Percentiles rank a stretch among this genome's conserved stretches.
Evolutionary conservation across 2,888 invertebrate species (phyloP).

Genomic region (Suillia variegata): DNA sequence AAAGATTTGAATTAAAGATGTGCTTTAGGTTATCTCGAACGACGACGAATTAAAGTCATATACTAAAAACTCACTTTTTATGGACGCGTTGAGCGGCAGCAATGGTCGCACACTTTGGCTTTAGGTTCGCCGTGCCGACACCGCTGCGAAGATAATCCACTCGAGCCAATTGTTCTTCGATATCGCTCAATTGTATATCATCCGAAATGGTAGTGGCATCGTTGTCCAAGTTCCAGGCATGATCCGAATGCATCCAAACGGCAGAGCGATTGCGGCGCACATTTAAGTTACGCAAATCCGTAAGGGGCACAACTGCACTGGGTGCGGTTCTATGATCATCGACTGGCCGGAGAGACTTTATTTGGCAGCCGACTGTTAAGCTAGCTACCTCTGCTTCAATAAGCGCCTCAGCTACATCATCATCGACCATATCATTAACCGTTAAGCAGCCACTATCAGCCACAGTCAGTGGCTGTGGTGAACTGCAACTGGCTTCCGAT

Average conservation of each 20-base stretch:
- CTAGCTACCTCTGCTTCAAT: conserved; percentile 25
- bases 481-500: conserved; percentile 41
- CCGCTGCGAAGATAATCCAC: too few relatives aligned
- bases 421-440: conserved; percentile 15
- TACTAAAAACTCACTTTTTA: background rate
- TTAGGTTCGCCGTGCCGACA: too few relatives aligned
- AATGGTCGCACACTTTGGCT: too few relatives aligned
- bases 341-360: background rate
- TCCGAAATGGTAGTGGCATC: conserved; percentile 42
- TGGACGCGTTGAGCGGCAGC: background rate
- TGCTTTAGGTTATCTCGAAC: too few relatives aligned
- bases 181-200: conserved; percentile 58
- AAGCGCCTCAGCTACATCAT: conserved; percentile 25
- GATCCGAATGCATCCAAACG: conserved; percentile 51
- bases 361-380: conserved; percentile 9
- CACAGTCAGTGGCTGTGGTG: conserved; percentile 23
- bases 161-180: conserved; percentile 60
- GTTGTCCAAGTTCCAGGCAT: conserved; percentile 30
- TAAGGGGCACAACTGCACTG: conserved; percentile 28
- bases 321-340: background rate
- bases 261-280: conserved; percentile 56
- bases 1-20: too few relatives aligned
- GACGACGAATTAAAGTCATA: too few relatives aligned
- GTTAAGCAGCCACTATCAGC: conserved; percentile 10
- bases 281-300: conserved; percentile 53